These are phyloP conservation scores for Heterochromis multidens DNA, from an alignment of 2,113 vertebrate genomes.

Conservation along the genomic window DNA sequence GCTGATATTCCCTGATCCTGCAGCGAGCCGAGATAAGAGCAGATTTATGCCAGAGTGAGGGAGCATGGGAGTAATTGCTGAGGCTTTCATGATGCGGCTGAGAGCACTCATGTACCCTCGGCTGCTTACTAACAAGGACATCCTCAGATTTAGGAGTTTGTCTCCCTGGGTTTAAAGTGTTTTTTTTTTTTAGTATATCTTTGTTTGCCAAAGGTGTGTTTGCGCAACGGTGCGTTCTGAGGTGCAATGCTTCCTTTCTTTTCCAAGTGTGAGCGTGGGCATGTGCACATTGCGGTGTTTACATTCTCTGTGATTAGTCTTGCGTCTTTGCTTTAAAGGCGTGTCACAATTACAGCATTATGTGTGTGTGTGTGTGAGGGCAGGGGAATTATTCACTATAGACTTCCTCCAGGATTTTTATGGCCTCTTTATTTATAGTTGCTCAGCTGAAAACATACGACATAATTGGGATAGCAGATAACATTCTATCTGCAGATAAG, in stretches of 20 bases:
- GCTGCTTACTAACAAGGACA: conserved; percentile 73
- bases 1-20: conserved; percentile 70
- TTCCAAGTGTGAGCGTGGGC: background rate
- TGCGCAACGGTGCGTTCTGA: background rate
- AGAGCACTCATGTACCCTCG: conserved; percentile 58
- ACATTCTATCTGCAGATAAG: conserved; percentile 58
- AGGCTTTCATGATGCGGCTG: conserved; percentile 73
- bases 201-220: conserved; percentile 25
- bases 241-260: background rate
- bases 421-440: conserved; percentile 61
- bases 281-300: background rate
- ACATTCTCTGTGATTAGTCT: conserved; percentile 8
- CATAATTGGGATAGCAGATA: conserved; percentile 68
- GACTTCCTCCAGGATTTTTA: conserved; percentile 46
- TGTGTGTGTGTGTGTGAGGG: background rate
- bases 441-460: conserved; percentile 56
- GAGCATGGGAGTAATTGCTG: conserved; percentile 73
- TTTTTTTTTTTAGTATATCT: background rate
- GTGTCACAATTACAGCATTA: background rate
- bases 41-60: conserved; percentile 71
- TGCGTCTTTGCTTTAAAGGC: conserved; percentile 30
- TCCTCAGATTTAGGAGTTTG: conserved; percentile 62
- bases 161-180: conserved; percentile 35
- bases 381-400: background rate
- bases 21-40: conserved; percentile 69